phyloP scores from a whole-genome alignment of 2,113 vertebrate species.

The Psephotus haematonotus region DNA sequence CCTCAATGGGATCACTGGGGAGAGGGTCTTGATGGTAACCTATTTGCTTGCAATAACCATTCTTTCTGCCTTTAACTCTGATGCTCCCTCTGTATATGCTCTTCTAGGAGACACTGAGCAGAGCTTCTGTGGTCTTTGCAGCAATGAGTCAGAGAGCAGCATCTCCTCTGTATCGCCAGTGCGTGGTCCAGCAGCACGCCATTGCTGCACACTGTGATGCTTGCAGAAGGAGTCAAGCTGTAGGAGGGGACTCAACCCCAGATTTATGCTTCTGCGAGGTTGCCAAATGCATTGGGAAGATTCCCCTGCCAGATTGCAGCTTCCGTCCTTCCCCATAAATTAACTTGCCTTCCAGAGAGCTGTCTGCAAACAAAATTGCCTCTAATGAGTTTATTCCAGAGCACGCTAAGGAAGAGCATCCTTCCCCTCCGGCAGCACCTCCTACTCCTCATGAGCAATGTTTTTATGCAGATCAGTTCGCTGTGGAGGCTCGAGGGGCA shows the following conservation, averaged over 20 bases:
- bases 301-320: background rate
- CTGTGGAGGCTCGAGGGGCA: background rate
- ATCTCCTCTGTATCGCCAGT: background rate
- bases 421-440: background rate
- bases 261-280: background rate
- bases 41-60: background rate
- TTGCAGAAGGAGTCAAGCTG: background rate
- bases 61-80: background rate
- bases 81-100: rapidly evolving
- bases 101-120: background rate
- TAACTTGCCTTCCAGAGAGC: background rate
- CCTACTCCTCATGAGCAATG: background rate
- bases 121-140: background rate
- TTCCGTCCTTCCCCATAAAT: background rate
- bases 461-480: background rate
- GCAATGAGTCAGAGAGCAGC: background rate
- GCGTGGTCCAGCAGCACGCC: background rate
- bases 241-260: background rate
- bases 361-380: background rate
- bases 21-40: too few species aligned
- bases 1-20: background rate
- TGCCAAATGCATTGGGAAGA: background rate
- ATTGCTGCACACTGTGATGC: background rate
- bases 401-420: background rate
- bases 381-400: background rate